Conservation (phyloP, 2,797 vertebrate species). For the Galagoides demidoff region DNA sequence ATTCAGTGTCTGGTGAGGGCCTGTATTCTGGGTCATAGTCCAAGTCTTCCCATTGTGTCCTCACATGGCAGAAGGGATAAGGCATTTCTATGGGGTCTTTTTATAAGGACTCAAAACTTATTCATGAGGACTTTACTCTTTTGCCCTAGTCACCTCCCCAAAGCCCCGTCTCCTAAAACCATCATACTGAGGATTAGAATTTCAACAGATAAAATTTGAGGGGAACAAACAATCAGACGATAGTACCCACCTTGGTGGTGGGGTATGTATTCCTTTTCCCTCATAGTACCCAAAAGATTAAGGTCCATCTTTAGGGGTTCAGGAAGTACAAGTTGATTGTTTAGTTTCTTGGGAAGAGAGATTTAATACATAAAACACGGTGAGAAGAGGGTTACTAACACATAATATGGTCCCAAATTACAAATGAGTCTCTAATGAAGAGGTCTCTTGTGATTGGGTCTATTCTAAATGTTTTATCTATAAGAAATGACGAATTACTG, state of each 20-base stretch:
- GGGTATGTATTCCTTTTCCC: background rate
- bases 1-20: background rate
- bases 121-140: background rate
- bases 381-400: background rate
- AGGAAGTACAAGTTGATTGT: background rate
- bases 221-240: background rate
- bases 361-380: background rate
- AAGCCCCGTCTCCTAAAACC: background rate
- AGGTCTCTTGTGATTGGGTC: background rate
- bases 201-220: background rate
- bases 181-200: background rate
- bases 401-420: background rate
- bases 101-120: background rate
- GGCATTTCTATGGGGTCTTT: background rate
- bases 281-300: background rate
- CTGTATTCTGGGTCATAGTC: background rate
- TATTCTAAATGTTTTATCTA: background rate
- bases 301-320: background rate
- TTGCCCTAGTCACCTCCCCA: background rate
- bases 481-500: background rate
- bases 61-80: background rate
- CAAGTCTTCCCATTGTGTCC: background rate
- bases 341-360: slow-evolving; percentile 13
- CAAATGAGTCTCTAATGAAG: background rate
- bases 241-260: background rate